Percentiles rank a stretch among this genome's conserved stretches.
phyloP scores from a whole-genome alignment of 2,888 invertebrate species.

The Chorisops tibialis region DNA sequence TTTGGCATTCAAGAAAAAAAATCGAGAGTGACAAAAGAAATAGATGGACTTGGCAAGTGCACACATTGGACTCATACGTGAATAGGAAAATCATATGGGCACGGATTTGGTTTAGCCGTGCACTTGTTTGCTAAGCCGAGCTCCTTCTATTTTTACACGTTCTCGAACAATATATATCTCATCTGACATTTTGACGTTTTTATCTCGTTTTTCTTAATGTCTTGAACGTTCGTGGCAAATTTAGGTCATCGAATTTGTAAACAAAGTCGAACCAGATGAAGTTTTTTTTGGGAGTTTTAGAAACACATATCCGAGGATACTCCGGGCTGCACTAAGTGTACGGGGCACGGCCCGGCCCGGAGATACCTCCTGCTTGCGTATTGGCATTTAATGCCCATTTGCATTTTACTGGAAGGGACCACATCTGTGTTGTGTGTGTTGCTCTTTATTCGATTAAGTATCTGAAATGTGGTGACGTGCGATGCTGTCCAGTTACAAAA shows the following conservation, averaged over 20 bases:
- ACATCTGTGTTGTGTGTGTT: slow-evolving; percentile 4
- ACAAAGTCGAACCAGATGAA: slow-evolving; percentile 9
- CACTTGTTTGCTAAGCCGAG: background rate
- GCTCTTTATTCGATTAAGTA: slow-evolving; percentile 6
- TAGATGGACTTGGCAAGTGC: too few relatives aligned
- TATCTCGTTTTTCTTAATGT: slow-evolving; percentile 13
- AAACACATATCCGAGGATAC: background rate
- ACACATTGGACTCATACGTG: too few relatives aligned
- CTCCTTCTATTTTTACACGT: slow-evolving; percentile 10
- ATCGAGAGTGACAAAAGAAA: too few relatives aligned
- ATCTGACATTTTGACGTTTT: slow-evolving; percentile 9
- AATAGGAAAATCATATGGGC: too few relatives aligned
- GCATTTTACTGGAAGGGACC: background rate
- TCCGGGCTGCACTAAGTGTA: background rate
- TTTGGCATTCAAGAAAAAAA: too few relatives aligned
- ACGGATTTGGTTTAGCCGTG: too few relatives aligned
- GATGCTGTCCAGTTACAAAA: slow-evolving; percentile 21
- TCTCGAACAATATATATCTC: slow-evolving; percentile 2
- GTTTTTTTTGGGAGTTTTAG: background rate
- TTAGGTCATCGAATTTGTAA: slow-evolving; percentile 16
- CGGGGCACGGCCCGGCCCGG: background rate
- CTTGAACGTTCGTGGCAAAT: slow-evolving; percentile 14
- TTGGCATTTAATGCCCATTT: background rate
- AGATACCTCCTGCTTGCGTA: slow-evolving; percentile 4
- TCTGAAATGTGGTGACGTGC: slow-evolving; percentile 10